Conservation (phyloP, 92 coral and sea anemone genomes). For the Paramuricea clavata region DNA sequence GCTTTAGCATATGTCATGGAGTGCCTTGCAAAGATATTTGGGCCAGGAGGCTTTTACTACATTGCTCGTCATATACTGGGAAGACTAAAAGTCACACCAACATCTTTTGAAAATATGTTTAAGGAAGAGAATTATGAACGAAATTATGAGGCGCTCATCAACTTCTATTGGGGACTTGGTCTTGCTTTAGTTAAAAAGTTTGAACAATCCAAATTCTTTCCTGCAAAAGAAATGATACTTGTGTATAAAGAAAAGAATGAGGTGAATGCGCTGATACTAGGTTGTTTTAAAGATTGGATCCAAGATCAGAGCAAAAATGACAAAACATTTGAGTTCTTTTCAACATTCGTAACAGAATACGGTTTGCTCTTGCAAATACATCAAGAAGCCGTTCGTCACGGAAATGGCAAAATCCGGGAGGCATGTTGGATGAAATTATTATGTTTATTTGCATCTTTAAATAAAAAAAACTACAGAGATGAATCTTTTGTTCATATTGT, state of each 20-base stretch:
- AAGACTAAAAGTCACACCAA: slow-evolving; percentile 29
- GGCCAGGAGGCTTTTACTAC: slow-evolving; percentile 40
- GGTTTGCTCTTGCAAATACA: not conserved
- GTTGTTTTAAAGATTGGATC: slow-evolving; percentile 5
- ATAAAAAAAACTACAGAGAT: slow-evolving; percentile 45
- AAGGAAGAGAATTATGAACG: slow-evolving; percentile 51
- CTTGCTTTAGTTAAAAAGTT: slow-evolving; percentile 20
- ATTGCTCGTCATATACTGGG: slow-evolving; percentile 17
- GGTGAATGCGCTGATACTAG: not conserved
- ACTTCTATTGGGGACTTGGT: slow-evolving; percentile 32
- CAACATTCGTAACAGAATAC: not conserved
- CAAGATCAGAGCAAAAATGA: not conserved
- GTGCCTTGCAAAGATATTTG: slow-evolving; percentile 27
- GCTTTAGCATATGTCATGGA: slow-evolving; percentile 35
- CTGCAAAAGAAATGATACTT: not conserved
- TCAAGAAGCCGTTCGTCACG: slow-evolving; percentile 16
- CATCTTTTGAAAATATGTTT: slow-evolving; percentile 38
- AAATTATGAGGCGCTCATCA: slow-evolving; percentile 12
- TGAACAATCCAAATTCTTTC: not conserved
- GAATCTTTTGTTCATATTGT: slow-evolving; percentile 54
- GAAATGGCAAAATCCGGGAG: slow-evolving; percentile 19
- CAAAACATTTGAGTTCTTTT: not conserved
- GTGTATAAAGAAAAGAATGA: not conserved
- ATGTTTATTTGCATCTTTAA: slow-evolving; percentile 33
- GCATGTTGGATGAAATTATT: slow-evolving; percentile 36